Conservation (phyloP, 1,140 invertebrate species). For the Orius laevigatus region DNA sequence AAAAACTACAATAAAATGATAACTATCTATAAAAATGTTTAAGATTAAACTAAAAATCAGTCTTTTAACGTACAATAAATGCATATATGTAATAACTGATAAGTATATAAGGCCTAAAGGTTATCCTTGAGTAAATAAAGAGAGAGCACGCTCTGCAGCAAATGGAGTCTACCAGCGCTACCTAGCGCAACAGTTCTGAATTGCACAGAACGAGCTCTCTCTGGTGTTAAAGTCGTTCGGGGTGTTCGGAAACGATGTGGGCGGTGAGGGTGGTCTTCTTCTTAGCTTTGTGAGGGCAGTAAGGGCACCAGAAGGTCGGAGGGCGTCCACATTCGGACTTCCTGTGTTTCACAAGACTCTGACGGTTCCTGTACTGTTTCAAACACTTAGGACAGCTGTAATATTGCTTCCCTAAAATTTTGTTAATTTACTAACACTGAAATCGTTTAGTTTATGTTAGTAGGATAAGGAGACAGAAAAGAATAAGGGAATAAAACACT, state of each 20-base stretch:
- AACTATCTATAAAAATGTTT: conserved; percentile 37
- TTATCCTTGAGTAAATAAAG: too few species aligned
- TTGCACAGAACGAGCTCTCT: too few species aligned
- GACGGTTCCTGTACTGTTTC: conserved; percentile 4
- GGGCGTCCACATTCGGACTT: not conserved
- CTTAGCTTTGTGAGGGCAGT: not conserved
- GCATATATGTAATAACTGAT: conserved; percentile 5
- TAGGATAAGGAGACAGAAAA: too few species aligned
- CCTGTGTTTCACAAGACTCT: not conserved
- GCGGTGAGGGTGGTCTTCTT: not conserved
- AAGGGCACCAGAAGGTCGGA: not conserved
- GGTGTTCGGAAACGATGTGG: not conserved
- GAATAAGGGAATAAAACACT: too few species aligned
- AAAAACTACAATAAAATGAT: conserved; percentile 44
- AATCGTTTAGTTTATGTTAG: not conserved
- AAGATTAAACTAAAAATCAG: conserved; percentile 23
- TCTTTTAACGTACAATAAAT: conserved; percentile 5
- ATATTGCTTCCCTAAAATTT: not conserved
- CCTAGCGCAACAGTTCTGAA: too few species aligned
- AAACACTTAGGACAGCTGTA: conserved; percentile 8
- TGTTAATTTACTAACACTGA: not conserved
- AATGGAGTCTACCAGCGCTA: too few species aligned
- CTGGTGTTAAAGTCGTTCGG: too few species aligned
- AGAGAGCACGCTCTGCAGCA: too few species aligned
- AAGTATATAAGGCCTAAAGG: not conserved